Conservation (phyloP, 1,140 invertebrate species). For the Steinernema khuongi region DNA sequence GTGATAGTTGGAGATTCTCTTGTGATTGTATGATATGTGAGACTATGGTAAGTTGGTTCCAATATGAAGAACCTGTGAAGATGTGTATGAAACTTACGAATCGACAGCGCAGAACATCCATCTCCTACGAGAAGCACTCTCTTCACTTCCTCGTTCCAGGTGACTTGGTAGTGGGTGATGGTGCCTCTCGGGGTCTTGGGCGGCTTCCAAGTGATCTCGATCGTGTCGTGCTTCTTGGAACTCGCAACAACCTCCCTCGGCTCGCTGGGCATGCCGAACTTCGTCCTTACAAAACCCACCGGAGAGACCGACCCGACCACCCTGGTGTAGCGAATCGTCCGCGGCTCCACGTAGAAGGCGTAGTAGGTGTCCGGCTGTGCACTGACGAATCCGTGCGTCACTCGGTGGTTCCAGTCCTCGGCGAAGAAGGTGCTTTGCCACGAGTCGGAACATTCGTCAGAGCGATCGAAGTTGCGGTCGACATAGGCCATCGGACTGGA, state of each 20-base stretch:
- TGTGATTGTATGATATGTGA: too few relatives aligned
- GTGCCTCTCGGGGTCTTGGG: conserved; percentile 74
- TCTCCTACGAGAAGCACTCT: not conserved
- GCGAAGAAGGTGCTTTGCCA: conserved; percentile 51
- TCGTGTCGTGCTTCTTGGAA: not conserved
- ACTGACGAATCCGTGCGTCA: conserved; percentile 9
- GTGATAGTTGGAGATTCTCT: too few relatives aligned
- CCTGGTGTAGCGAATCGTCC: conserved; percentile 50
- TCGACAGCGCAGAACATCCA: not conserved
- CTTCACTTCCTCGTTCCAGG: conserved; percentile 47
- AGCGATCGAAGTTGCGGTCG: conserved; percentile 28
- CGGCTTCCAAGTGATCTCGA: conserved; percentile 69
- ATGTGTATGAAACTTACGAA: too few relatives aligned
- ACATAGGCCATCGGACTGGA: not conserved
- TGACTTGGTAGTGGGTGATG: conserved; percentile 73
- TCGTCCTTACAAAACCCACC: not conserved
- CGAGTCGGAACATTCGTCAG: conserved; percentile 54
- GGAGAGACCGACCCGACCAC: conserved; percentile 52
- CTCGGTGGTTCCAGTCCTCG: not conserved
- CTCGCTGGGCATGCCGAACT: conserved; percentile 64
- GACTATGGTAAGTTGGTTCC: too few relatives aligned
- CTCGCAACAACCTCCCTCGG: conserved; percentile 61
- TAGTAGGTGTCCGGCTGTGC: conserved; percentile 21
- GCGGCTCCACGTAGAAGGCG: conserved; percentile 56
- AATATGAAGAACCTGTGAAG: too few relatives aligned